These are phyloP conservation scores for Calyptommatus sinebrachiatus DNA, from an alignment of 2,113 vertebrate genomes.

Conservation along the genomic window DNA sequence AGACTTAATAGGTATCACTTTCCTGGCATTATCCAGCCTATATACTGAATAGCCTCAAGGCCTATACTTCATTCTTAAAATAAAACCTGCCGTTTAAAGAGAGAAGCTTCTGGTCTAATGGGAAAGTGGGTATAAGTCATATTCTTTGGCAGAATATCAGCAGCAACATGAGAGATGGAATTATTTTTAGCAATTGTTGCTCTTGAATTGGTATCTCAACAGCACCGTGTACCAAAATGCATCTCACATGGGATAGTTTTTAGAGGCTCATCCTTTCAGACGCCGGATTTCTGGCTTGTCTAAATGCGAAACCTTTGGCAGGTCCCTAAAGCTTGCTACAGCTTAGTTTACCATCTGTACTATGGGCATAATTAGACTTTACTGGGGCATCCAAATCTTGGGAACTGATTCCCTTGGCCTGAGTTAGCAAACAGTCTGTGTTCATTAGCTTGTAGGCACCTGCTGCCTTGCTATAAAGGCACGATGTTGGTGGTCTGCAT, in stretches of 20 bases:
- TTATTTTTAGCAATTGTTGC: slow-evolving; percentile 15
- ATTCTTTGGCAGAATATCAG: background rate
- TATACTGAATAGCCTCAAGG: fast-evolving
- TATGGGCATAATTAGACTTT: background rate
- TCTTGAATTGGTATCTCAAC: background rate
- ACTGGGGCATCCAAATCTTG: background rate
- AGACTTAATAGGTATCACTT: background rate
- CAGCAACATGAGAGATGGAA: background rate
- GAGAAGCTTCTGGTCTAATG: background rate
- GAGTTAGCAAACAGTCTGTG: slow-evolving; percentile 11
- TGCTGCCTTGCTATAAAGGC: background rate
- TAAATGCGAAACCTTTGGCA: background rate
- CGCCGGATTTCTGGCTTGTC: slow-evolving; percentile 7
- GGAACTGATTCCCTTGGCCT: background rate
- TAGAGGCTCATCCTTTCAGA: slow-evolving; percentile 9
- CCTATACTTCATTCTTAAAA: background rate
- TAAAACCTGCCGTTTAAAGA: background rate
- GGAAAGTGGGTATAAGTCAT: background rate
- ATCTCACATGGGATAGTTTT: slow-evolving; percentile 11
- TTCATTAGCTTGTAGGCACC: slow-evolving; percentile 12
- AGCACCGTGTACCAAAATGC: background rate
- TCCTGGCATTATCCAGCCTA: background rate
- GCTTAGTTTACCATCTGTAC: background rate
- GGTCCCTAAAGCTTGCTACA: background rate
- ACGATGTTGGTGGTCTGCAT: background rate